Conservation (phyloP, 2,797 vertebrate species). For the Hipposideros larvatus region DNA sequence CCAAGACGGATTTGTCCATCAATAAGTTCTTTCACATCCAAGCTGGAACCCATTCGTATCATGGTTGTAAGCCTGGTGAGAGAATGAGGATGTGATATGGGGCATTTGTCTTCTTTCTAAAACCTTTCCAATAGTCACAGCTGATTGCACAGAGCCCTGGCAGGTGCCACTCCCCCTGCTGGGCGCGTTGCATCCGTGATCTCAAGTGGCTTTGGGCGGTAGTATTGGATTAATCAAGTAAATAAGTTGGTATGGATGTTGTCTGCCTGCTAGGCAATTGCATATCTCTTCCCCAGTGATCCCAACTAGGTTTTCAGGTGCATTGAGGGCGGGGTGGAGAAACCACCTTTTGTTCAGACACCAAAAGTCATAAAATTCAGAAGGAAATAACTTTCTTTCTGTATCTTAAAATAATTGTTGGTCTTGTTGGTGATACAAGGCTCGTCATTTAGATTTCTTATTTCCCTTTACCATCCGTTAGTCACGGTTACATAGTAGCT, state of each 20-base stretch:
- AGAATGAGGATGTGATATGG: neutral
- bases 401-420: neutral
- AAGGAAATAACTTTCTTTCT: slow-evolving; percentile 20
- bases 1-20: neutral
- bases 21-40: slow-evolving; percentile 29
- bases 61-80: neutral
- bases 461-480: neutral
- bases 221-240: neutral
- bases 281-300: neutral
- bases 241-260: neutral
- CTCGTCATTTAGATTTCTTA: neutral
- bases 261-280: neutral
- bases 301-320: neutral
- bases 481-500: neutral
- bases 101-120: neutral
- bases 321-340: neutral
- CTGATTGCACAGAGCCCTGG: neutral
- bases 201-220: neutral
- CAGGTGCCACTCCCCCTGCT: rapidly evolving
- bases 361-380: slow-evolving; percentile 9
- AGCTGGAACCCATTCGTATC: neutral
- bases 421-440: neutral
- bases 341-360: neutral
- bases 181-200: rapidly evolving
- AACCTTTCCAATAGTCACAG: neutral